Evolutionary conservation across 2,113 vertebrate genomes (phyloP).

Genomic region (Prionailurus viverrinus): DNA sequence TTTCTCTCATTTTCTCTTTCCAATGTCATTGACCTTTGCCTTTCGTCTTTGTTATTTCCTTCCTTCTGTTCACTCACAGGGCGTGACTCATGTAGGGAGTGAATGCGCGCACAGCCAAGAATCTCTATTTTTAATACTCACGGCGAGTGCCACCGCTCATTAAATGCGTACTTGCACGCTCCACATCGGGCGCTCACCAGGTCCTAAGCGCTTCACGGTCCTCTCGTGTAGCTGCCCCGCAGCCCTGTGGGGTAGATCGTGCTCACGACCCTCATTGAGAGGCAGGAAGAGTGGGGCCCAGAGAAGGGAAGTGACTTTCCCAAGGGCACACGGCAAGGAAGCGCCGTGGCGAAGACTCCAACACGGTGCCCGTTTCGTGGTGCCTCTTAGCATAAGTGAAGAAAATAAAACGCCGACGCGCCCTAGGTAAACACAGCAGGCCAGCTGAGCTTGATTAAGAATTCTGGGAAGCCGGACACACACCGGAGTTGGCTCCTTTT

Average conservation of each 20-base stretch:
- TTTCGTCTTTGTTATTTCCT: neutral
- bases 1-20: neutral
- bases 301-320: neutral
- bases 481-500: neutral
- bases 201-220: neutral
- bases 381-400: no score
- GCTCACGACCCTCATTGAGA: neutral
- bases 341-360: neutral
- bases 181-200: neutral
- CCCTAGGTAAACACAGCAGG: neutral
- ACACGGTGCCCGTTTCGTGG: neutral
- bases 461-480: constrained; percentile 63
- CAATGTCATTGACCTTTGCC: neutral
- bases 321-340: neutral
- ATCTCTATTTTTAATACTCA: neutral
- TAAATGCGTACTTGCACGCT: neutral
- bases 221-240: neutral
- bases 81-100: neutral
- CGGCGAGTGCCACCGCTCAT: neutral
- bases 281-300: neutral
- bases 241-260: neutral
- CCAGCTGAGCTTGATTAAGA: neutral
- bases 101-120: neutral
- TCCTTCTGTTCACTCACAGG: neutral
- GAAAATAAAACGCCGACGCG: neutral